Percentiles rank a stretch among this genome's conserved stretches.
Evolutionary conservation across 2,797 vertebrate species (phyloP).

Genomic region (Chanos chanos): DNA sequence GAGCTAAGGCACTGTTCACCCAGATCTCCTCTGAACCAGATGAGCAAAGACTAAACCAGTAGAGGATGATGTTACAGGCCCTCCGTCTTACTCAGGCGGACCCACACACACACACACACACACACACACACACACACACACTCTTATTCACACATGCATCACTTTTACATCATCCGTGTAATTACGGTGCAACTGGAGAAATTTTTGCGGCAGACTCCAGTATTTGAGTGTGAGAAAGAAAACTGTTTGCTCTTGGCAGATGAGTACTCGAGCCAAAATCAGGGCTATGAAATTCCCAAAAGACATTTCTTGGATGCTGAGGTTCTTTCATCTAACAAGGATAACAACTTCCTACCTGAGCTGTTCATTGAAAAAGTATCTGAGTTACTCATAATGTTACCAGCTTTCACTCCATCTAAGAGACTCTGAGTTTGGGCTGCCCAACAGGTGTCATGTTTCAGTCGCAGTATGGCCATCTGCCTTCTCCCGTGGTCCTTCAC

Average conservation of each 20-base stretch:
- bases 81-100: conserved; percentile 21
- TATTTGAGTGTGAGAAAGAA: conserved; percentile 7
- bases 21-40: background rate
- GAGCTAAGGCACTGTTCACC: conserved; percentile 7
- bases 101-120: conserved; percentile 26
- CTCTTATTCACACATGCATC: conserved; percentile 19
- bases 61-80: conserved; percentile 12
- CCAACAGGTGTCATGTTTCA: no score
- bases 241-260: background rate
- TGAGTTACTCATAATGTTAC: no score
- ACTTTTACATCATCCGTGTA: conserved; percentile 39
- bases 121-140: background rate
- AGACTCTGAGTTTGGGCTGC: no score
- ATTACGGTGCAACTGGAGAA: conserved; percentile 30
- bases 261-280: no score
- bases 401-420: no score
- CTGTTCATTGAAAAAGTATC: no score
- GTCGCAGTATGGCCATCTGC: no score
- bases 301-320: no score
- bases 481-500: no score
- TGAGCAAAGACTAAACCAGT: background rate
- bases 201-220: conserved; percentile 16
- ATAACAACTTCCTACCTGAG: no score
- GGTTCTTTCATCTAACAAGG: no score
- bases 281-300: no score